Conservation (phyloP, 53 echinoderm and acorn worm genomes). For the Arbacia lixula region DNA sequence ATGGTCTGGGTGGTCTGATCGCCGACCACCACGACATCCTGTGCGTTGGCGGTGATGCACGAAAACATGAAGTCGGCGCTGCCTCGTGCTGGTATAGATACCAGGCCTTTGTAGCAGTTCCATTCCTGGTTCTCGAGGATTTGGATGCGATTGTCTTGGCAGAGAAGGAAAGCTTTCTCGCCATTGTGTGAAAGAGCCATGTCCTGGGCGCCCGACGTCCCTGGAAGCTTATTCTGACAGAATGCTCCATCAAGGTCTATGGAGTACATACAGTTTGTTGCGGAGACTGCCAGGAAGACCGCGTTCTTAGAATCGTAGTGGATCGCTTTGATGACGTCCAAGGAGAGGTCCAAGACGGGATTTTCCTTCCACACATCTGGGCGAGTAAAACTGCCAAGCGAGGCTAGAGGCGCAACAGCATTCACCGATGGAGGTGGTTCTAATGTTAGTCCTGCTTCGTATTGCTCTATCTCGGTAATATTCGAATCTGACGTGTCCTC, state of each 20-base stretch:
- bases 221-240: neutral
- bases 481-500: neutral
- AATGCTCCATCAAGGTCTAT: neutral
- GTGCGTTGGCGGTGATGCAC: neutral
- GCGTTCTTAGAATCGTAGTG: neutral
- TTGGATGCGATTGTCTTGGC: conserved; percentile 12
- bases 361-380: conserved; percentile 6
- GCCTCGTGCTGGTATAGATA: neutral
- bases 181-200: neutral
- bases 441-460: neutral
- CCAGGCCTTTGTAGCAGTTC: neutral
- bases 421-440: neutral
- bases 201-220: neutral
- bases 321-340: neutral
- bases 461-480: conserved; percentile 21
- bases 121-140: neutral
- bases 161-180: neutral
- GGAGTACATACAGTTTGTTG: neutral
- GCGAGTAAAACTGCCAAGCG: neutral
- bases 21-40: conserved; percentile 1
- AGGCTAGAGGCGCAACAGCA: conserved; percentile 4
- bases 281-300: neutral
- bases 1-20: conserved; percentile 24
- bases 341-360: neutral
- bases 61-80: neutral